Conservation (phyloP, 1,140 invertebrate genomes). For the Ctenoplectra terminalis region DNA sequence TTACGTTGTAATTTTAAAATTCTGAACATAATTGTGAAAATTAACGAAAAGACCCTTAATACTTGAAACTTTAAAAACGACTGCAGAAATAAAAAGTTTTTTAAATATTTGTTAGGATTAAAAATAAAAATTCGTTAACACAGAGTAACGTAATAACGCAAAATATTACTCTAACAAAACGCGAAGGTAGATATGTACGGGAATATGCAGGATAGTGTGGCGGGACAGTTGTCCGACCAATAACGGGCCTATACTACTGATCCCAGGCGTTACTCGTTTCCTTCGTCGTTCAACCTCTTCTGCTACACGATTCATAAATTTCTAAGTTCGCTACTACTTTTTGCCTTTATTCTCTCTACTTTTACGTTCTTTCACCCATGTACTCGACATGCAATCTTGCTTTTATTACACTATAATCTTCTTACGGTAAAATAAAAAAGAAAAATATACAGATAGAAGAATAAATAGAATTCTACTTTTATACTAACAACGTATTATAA, state of each 20-base stretch:
- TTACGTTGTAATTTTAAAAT: too few species aligned
- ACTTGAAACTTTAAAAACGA: background rate
- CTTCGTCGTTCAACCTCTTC: background rate
- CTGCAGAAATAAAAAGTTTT: background rate
- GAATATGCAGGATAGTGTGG: too few species aligned
- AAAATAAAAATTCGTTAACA: background rate
- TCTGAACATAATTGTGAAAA: too few species aligned
- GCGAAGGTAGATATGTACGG: too few species aligned
- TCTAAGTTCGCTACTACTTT: background rate
- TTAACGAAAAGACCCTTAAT: too few species aligned
- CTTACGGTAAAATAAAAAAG: background rate
- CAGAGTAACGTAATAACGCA: too few species aligned
- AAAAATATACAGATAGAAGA: too few species aligned
- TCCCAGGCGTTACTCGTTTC: background rate
- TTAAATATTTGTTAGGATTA: too few species aligned
- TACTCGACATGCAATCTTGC: background rate
- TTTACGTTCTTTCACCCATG: background rate
- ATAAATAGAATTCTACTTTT: background rate
- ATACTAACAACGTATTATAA: background rate
- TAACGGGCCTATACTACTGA: slow-evolving; percentile 20
- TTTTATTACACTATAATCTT: slow-evolving; percentile 1
- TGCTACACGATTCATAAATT: background rate
- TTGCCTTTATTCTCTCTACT: background rate
- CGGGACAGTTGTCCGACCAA: background rate
- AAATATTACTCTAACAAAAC: too few species aligned